Conservation (phyloP, 2,888 invertebrate genomes). For the Monopis laevigella region DNA sequence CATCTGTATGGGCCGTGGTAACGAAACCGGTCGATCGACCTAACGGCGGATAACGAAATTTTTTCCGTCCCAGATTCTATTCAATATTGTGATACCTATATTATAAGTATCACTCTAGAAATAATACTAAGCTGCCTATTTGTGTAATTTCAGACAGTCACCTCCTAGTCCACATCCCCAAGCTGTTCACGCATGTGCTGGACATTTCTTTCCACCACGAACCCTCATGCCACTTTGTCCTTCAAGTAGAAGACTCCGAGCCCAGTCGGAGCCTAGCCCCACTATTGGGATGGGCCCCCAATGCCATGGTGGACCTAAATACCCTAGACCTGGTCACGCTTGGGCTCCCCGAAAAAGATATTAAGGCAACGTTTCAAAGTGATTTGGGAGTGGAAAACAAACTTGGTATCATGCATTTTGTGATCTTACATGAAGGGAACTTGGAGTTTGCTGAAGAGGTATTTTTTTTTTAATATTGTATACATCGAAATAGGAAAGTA, state of each 20-base stretch:
- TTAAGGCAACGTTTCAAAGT: constrained; percentile 75
- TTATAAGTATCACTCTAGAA: too few relatives aligned
- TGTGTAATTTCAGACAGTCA: constrained; percentile 71
- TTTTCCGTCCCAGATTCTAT: too few relatives aligned
- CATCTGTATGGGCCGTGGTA: too few relatives aligned
- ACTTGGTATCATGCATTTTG: constrained; percentile 83
- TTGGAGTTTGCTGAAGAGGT: constrained; percentile 79
- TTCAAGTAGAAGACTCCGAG: constrained; percentile 68
- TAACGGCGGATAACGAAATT: too few relatives aligned
- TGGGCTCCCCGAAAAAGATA: constrained; percentile 70
- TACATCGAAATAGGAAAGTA: too few relatives aligned
- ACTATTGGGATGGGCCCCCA: constrained; percentile 61
- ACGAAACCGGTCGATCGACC: too few relatives aligned
- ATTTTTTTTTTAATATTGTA: constrained; percentile 20
- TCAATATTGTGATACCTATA: too few relatives aligned
- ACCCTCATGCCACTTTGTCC: constrained; percentile 82
- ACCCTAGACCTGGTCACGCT: constrained; percentile 78
- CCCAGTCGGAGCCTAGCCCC: constrained; percentile 75
- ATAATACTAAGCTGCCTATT: background rate
- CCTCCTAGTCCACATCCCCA: constrained; percentile 84
- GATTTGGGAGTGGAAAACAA: constrained; percentile 75
- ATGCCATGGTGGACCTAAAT: constrained; percentile 71
- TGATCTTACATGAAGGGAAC: constrained; percentile 81
- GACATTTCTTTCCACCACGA: constrained; percentile 87
- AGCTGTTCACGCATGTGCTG: constrained; percentile 83